phyloP scores from a whole-genome alignment of 2,888 invertebrate species.

The Aromia moschata region DNA sequence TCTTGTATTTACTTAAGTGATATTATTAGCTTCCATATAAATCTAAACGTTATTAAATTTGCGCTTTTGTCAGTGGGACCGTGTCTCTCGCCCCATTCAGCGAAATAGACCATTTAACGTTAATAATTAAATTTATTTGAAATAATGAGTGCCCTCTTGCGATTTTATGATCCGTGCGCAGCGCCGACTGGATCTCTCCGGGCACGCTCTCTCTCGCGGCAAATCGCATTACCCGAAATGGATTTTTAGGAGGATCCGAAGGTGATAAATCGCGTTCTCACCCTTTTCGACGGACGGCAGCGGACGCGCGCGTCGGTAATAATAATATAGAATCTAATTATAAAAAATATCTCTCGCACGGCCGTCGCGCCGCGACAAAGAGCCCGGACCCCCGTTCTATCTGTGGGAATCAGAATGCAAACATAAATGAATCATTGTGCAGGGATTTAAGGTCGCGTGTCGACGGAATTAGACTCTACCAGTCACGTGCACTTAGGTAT shows the following conservation, averaged over 20 bases:
- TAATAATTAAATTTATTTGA: constrained; percentile 27
- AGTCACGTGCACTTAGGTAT: constrained; percentile 60
- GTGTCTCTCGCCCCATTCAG: constrained; percentile 18
- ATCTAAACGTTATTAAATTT: constrained; percentile 21
- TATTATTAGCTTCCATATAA: constrained; percentile 5
- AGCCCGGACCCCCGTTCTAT: constrained; percentile 34
- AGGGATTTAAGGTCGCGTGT: constrained; percentile 58
- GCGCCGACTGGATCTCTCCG: too few species aligned
- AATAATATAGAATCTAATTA: constrained; percentile 58
- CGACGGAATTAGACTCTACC: constrained; percentile 53
- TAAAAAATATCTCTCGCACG: constrained; percentile 58
- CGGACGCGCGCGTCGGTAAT: constrained; percentile 39
- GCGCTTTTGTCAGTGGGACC: constrained; percentile 5
- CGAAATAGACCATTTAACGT: constrained; percentile 25
- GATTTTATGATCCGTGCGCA: constrained; percentile 30
- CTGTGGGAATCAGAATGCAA: constrained; percentile 60
- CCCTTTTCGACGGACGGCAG: constrained; percentile 37
- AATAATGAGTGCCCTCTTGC: constrained; percentile 27
- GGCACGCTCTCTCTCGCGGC: constrained; percentile 33
- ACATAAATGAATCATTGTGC: constrained; percentile 60
- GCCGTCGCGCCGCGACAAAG: constrained; percentile 44
- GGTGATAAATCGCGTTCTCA: constrained; percentile 43
- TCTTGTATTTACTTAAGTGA: constrained; percentile 2
- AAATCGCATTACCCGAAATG: constrained; percentile 43
- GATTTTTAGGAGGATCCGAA: constrained; percentile 40